Evolutionary conservation across 2,113 vertebrate species (phyloP).

Genomic region (Myrmecobius fasciatus): DNA sequence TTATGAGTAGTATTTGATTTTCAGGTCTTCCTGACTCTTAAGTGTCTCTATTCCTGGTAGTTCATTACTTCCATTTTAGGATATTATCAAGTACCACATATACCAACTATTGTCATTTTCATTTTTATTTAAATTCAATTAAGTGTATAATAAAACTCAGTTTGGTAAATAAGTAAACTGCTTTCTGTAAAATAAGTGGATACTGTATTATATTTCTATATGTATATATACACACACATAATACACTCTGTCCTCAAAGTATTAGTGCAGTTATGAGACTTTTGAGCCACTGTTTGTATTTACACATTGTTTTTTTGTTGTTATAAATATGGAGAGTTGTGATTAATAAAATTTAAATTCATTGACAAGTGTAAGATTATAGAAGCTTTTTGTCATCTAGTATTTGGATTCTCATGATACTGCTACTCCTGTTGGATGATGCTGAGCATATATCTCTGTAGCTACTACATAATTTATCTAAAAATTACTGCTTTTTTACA

Average conservation of each 20-base stretch:
- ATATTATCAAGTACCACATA: too few species aligned
- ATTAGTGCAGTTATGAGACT: neutral
- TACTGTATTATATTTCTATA: neutral
- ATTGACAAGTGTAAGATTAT: neutral
- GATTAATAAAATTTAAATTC: neutral
- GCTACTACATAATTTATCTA: neutral
- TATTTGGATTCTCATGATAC: neutral
- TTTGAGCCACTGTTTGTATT: neutral
- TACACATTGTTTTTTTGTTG: neutral
- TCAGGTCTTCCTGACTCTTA: too few species aligned
- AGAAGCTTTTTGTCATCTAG: neutral
- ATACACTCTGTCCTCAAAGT: neutral
- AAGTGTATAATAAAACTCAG: neutral
- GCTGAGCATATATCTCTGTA: neutral
- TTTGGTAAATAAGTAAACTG: neutral
- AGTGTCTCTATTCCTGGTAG: too few species aligned
- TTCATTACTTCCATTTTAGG: too few species aligned
- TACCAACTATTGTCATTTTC: neutral
- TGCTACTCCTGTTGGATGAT: neutral
- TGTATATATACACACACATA: neutral
- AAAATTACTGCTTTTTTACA: neutral
- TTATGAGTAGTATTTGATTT: too few species aligned
- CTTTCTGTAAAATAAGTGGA: neutral
- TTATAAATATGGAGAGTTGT: neutral
- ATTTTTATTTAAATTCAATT: too few species aligned